phyloP scores from a whole-genome alignment of 2,113 vertebrate genomes.

The Prionailurus bengalensis region DNA sequence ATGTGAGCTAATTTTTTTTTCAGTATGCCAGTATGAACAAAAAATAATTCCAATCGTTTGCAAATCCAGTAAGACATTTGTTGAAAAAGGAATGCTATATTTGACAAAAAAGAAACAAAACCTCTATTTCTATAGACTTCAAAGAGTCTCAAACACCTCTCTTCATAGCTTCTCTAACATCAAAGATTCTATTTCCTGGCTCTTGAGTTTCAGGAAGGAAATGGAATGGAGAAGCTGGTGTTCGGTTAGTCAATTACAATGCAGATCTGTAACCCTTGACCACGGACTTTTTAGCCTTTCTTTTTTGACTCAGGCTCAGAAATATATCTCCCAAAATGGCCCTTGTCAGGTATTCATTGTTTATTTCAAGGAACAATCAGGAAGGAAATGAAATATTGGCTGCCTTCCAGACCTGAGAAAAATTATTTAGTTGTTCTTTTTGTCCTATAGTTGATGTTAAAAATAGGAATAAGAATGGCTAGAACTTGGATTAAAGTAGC shows the following conservation, averaged over 20 bases:
- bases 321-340: neutral
- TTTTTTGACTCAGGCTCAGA: neutral
- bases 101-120: neutral
- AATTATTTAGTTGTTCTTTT: neutral
- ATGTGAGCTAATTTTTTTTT: neutral
- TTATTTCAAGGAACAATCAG: neutral
- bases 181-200: neutral
- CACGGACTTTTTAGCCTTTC: neutral
- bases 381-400: neutral
- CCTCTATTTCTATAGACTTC: neutral
- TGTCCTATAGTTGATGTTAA: neutral
- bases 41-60: neutral
- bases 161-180: neutral
- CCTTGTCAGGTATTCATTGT: neutral
- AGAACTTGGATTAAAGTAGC: neutral
- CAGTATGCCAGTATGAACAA: neutral
- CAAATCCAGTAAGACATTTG: neutral
- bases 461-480: neutral
- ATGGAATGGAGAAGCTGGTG: neutral
- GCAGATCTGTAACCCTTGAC: neutral
- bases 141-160: neutral
- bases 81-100: neutral
- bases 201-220: neutral
- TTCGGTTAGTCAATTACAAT: neutral
- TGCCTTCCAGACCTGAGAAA: neutral